Evolutionary conservation across 2,113 vertebrate genomes (phyloP), one percentile per base, ranked within the genome.

Genomic region (Capreolus pygargus): DNA sequence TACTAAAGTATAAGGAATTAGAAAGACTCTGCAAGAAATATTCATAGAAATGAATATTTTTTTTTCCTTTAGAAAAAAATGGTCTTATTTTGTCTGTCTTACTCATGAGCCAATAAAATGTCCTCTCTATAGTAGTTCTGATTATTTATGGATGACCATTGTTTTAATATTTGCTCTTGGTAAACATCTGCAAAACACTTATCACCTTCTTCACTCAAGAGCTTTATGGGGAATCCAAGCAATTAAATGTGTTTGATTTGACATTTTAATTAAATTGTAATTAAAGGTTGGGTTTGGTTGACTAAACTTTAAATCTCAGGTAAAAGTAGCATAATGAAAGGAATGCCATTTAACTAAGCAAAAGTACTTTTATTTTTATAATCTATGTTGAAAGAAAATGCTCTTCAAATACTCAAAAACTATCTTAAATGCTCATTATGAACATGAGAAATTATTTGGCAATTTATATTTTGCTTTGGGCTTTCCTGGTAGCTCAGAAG

Each of bases 251-350:
- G 87, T 85, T 96, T 97, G 89, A 97, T 97, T 89, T 97, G 61
- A 94, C 96, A 97, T 91, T 98, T 93, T 97, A 83, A 89, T 97
- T 97, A 94, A 95, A 89, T 47, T 52, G 25, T 97, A 96, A 97
- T 55, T 97, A 97, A 94, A 96, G 57, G 13, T 97, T 98, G 43
- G 86, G 57, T 61, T 97, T 7, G 4, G 16, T 89, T 83, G 14
- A 5, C 43, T 50, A 93, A 96, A 96, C 27, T 94, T 89, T 58
- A 95, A 97, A 97, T 96, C 87, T 94, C 61, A 96, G 79, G 92
- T 95, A 97, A 25, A 97, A 96, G 64, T 92, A 95, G 19, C 78
- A 21, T 57, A 93, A 93, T 74, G 39, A 95, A 96, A 95, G 81
- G 74, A 50, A 96, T 98, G 95, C 88, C 95, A 64, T 28, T 91